Base-by-base conservation (phyloP, 2,113 vertebrate genomes). In the Ochotona curzoniae region DNA sequence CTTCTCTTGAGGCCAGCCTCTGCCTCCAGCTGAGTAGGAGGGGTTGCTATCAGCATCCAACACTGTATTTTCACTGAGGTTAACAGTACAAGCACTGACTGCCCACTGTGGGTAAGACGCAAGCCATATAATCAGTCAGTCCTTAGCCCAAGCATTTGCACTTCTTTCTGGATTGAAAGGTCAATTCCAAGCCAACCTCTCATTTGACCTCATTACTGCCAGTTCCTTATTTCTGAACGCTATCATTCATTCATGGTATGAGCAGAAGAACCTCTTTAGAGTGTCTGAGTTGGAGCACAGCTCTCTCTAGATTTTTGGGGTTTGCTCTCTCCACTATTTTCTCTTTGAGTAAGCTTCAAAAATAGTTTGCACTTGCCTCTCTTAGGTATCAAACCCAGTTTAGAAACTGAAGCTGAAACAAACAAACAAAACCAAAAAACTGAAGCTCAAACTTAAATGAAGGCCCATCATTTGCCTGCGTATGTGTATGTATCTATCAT, bases 291-390 rank as follows among this genome's bases (percentile, higher is more conserved):
- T 7, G 82, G 67, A 69, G 15, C 69, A 8, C 10, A 9, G 5
- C 30, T 64, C 38, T 44, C 15, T 74, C 23, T 8, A 60, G 32
- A 73, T 67, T 21, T 35, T 61, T 26, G 1, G 30, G 63, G 38
- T 88, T 82, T 78, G 64, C 38, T 85, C 90, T 60, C 64, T 71
- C 69, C 79, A 75, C 71, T 84, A n/a, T n/a, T 63, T 38, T 54
- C 61, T 67, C 38, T n/a, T 15, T 79, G 66, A 61, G 32, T 8
- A 69, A 84, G 57, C 30, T 21, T 47, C 21, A 15, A 64, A 49
- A 78, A 84, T 2, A 76, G 70, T 30, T 75, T 57, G 49, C 38
- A 54, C 51, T 90, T 85, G 54, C 64, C 12, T 87, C 61, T 79
- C 70, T 47, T 69, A 69, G 26, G 60, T 74, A 44, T 7, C 11